Base-by-base conservation (phyloP, 2,888 invertebrate species). In the Ditula angustiorana region DNA sequence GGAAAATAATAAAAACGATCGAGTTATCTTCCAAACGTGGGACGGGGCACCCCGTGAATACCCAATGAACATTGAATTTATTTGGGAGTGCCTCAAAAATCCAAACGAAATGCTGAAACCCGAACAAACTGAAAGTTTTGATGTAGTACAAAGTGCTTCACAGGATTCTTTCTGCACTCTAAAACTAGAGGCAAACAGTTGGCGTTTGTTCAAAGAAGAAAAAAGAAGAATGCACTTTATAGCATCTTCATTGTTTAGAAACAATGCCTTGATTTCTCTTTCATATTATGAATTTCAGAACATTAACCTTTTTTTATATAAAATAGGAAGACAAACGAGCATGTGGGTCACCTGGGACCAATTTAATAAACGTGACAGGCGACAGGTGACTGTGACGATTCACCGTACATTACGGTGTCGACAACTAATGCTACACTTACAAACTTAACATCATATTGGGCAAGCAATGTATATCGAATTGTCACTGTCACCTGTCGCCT, bases 1-100 rank as follows among this genome's bases (percentile, higher is more conserved):
- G 41, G 50, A 41, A 58, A 62, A 62, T 62, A 62, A 62, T 62
- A 62, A 62, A 62, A 49, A 28, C 62, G 56, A 62, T 49, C 56
- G 62, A 62, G 56, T 56, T 62, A 57, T 62, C 62, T 49, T 37
- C 49, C 56, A 30, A 62, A 30, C 55, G 61, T 49, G 49, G 23
- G 21, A 28, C 30, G 50, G 21, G 28, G 19, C 61, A 56, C 5
- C 8, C 56, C 28, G 49, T 28, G 62, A 62, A 62, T 62, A 50
- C 62, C 41, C 23, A 57, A 62, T 62, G 62, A 56, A 62, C 28
- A 21, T 21, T 19, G 50, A 50, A 50, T 50, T 50, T 50, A 50
- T 50, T 50, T 30, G 30, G 50, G 19, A 19, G 30, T 50, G 21
- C 30, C 30, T 50, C 28, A 50, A 50, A 41, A 50, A 50, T 50